Evolutionary conservation across 1,140 invertebrate species (phyloP), one percentile per base, ranked within the genome.

Genomic region (Lasaia peninsularis): DNA sequence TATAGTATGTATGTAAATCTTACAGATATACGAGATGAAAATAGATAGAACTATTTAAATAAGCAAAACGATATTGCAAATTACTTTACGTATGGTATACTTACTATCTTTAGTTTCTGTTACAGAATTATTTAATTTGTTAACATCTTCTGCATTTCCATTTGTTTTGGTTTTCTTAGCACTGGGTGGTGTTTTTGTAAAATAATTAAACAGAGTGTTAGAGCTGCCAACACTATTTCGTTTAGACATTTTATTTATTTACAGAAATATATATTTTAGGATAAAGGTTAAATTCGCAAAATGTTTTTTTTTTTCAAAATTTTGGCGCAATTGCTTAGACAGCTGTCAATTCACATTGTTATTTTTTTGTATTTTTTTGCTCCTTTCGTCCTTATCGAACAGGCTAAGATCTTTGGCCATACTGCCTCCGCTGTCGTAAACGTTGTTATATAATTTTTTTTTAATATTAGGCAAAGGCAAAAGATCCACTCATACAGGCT

Each of bases 121-220:
- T 58, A 77, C 40, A 67, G 80, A 16, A 10, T 61, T 58, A 52
- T 71, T 55, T 6, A 67, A 56, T 20, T 66, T 65, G 32, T 52
- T 48, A 14, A 24, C 31, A 14, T 56, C 68, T 1, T 66, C 60
- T 8, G 44, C 53, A 65, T 75, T 63, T 21, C 28, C 44, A 52
- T 33, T 80, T 40, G 44, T 60, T 75, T 82, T 85, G 34, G 50
- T 44, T 56, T 64, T 89, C 62, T 80, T 90, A 74, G 67, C 88
- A 68, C 85, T 72, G 2, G 86, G 90, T 11, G 91, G 90, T 2
- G 91, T 91, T 77, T 90, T 91, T 10, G 80, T 59, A 62, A 92
- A 92, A 67, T 92, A 92, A 69, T 92, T 92, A 40, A 92, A 91
- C n/a, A 92, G 63, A 0, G 90, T 92, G 69, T 92, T 92, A n/a